These are phyloP conservation scores for Cossypha heuglini DNA, from an alignment of 2,797 vertebrate species.

Conservation along the genomic window DNA sequence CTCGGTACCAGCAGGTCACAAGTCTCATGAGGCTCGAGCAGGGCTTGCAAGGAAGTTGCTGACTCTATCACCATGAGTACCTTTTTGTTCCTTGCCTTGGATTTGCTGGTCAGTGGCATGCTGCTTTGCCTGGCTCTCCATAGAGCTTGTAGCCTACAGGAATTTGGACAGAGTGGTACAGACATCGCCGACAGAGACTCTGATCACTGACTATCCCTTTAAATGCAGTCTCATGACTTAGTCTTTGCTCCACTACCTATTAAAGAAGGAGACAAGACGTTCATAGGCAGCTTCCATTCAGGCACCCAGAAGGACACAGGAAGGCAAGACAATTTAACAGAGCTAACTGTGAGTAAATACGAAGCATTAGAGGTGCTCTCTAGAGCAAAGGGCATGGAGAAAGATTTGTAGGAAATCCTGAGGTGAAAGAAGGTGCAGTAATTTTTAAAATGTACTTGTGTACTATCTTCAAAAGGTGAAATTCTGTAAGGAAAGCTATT, in stretches of 20 bases:
- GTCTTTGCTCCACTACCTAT: constrained; percentile 73
- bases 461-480: background rate
- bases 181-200: constrained; percentile 89
- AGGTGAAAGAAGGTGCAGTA: background rate
- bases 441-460: background rate
- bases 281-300: constrained; percentile 41
- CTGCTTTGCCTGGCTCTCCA: constrained; percentile 87
- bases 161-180: constrained; percentile 89
- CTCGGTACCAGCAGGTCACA: constrained; percentile 73
- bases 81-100: constrained; percentile 74
- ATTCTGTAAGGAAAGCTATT: background rate
- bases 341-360: constrained; percentile 62
- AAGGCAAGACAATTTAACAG: constrained; percentile 39
- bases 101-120: constrained; percentile 84
- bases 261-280: constrained; percentile 65
- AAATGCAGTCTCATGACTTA: constrained; percentile 87
- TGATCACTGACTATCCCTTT: constrained; percentile 81
- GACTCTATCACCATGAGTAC: constrained; percentile 66
- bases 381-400: constrained; percentile 52
- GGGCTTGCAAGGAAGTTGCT: constrained; percentile 54
- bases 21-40: constrained; percentile 57
- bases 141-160: constrained; percentile 82
- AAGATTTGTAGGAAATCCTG: constrained; percentile 50
- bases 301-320: constrained; percentile 39
- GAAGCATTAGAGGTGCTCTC: constrained; percentile 31